A percentile compares a stretch with the other conserved stretches of the same genome.
phyloP scores from a whole-genome alignment of 2,113 vertebrate species.

The Pithys albifrons region DNA sequence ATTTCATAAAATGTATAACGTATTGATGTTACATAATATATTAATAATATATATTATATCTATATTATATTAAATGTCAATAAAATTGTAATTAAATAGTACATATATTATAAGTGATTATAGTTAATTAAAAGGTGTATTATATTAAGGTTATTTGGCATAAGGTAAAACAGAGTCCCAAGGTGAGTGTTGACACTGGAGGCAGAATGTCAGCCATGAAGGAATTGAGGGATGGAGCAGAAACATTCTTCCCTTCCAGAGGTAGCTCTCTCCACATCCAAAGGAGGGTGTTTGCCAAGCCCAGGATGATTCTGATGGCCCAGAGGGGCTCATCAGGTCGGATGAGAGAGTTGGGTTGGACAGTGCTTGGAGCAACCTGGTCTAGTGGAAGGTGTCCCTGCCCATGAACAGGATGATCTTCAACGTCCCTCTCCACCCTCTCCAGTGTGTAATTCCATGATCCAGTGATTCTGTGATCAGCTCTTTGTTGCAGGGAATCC shows the following conservation, averaged over 20 bases:
- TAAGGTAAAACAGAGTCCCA: background rate
- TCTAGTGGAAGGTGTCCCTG: background rate
- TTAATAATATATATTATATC: no score
- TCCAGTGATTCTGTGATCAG: no score
- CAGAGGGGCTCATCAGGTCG: background rate
- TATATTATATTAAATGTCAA: no score
- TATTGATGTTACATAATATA: no score
- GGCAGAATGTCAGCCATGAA: background rate
- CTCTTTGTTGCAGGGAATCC: background rate
- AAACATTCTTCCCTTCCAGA: background rate
- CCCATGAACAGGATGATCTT: background rate
- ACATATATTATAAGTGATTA: no score
- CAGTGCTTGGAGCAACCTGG: background rate
- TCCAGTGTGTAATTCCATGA: background rate
- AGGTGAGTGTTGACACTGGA: background rate
- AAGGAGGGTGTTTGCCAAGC: background rate
- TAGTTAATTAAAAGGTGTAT: no score
- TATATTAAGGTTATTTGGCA: background rate
- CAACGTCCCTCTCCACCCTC: background rate
- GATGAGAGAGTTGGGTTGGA: rapidly evolving
- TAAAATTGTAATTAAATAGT: no score
- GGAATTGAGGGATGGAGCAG: background rate
- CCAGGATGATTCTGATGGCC: background rate
- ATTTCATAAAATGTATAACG: no score
- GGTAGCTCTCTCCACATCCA: background rate